These are phyloP conservation scores for Ceratina australensis DNA, from an alignment of 1,140 invertebrate species.

Conservation along the genomic window DNA sequence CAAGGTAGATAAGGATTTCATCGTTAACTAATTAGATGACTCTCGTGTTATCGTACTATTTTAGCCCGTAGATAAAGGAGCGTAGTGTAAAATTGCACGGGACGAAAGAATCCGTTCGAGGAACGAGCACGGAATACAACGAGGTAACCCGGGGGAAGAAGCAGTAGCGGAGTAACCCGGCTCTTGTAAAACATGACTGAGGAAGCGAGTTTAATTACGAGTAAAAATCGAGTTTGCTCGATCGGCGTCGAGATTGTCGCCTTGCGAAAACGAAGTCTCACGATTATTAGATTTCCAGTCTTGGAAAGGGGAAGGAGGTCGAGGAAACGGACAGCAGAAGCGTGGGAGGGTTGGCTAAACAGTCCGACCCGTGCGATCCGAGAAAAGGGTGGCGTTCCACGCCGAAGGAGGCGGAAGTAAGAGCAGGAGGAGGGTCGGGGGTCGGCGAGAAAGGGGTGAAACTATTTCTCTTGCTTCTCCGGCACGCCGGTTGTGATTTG, in stretches of 20 bases:
- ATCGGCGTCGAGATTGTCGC: constrained; percentile 61
- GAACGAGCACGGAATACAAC: background rate
- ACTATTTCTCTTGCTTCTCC: constrained; percentile 76
- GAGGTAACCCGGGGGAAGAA: too few relatives aligned
- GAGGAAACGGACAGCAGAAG: constrained; percentile 14
- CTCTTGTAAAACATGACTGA: constrained; percentile 3
- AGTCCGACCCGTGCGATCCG: constrained; percentile 59
- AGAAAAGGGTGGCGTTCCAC: constrained; percentile 51
- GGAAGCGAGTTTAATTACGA: constrained; percentile 60
- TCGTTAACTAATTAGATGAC: too few relatives aligned
- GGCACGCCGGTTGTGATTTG: constrained; percentile 74
- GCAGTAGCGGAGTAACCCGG: background rate
- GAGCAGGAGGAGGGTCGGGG: too few relatives aligned
- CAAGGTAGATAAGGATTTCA: too few relatives aligned
- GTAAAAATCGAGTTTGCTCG: constrained; percentile 63
- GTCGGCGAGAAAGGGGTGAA: constrained; percentile 61
- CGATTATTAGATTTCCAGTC: constrained; percentile 62
- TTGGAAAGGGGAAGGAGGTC: constrained; percentile 9
- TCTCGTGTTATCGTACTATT: too few relatives aligned
- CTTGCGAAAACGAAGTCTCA: constrained; percentile 59
- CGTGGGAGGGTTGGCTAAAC: constrained; percentile 59
- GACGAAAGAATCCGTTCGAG: background rate
- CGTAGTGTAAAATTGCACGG: constrained; percentile 14
- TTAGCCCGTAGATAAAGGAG: too few relatives aligned
- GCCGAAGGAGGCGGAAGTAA: background rate